A percentile compares a stretch with the other conserved stretches of the same genome.
Evolutionary conservation across 2,797 vertebrate species (phyloP).

Genomic region (Pseudochaenichthys georgianus): DNA sequence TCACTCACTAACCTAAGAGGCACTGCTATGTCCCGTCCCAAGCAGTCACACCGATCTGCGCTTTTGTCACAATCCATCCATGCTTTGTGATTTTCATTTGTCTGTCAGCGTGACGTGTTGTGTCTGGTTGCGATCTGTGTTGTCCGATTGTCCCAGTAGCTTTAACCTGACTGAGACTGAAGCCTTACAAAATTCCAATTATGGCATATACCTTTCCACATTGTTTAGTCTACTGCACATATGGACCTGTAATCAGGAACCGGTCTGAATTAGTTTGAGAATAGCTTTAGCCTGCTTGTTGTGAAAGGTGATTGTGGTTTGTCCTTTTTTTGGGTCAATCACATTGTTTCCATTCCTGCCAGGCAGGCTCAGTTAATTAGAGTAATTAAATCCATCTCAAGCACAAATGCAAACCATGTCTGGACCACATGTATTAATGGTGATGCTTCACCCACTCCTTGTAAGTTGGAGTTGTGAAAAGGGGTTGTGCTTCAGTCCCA

Average conservation of each 20-base stretch:
- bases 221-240: conserved; percentile 42
- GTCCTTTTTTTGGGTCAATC: conserved; percentile 41
- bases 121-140: conserved; percentile 56
- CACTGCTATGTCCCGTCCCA: conserved; percentile 52
- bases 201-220: conserved; percentile 25
- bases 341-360: conserved; percentile 64
- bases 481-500: conserved; percentile 73
- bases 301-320: conserved; percentile 59
- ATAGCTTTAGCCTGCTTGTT: conserved; percentile 35
- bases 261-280: conserved; percentile 38
- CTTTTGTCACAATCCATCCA: conserved; percentile 59
- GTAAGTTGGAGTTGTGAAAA: conserved; percentile 53
- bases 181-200: conserved; percentile 45
- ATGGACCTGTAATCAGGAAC: conserved; percentile 33
- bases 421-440: conserved; percentile 57
- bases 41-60: conserved; percentile 51
- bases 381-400: conserved; percentile 66
- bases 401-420: conserved; percentile 60
- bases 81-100: conserved; percentile 51
- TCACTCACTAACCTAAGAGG: conserved; percentile 67
- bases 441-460: conserved; percentile 55
- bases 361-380: conserved; percentile 60
- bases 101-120: conserved; percentile 51
- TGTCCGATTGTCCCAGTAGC: conserved; percentile 31
- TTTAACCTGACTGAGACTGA: conserved; percentile 71